These are phyloP conservation scores for Drosophila paranaensis DNA, from an alignment of 2,888 invertebrate genomes.

Conservation along the genomic window DNA sequence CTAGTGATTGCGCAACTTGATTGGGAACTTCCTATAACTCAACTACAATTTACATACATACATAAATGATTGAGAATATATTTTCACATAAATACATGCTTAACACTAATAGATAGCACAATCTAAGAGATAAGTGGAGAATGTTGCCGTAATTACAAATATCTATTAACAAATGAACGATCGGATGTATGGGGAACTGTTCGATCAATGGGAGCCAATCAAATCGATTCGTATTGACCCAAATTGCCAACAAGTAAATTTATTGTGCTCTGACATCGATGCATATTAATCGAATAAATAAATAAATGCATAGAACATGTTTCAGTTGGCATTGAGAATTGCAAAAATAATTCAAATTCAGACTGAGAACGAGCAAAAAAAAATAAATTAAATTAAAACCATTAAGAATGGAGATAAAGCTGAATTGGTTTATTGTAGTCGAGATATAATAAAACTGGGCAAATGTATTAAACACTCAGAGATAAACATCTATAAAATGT, in stretches of 20 bases:
- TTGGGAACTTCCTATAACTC: conserved; percentile 32
- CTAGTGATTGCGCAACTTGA: conserved; percentile 24
- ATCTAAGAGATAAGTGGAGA: conserved; percentile 19
- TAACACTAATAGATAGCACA: conserved; percentile 20
- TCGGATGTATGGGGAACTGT: not conserved
- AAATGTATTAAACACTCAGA: not conserved
- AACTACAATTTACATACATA: conserved; percentile 7
- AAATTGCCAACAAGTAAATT: conserved; percentile 51
- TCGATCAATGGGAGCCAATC: conserved; percentile 26
- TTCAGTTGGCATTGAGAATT: conserved; percentile 31
- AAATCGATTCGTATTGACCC: conserved; percentile 51
- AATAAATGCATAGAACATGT: conserved; percentile 45
- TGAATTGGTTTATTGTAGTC: not conserved
- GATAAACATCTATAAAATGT: not conserved
- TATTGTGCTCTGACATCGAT: conserved; percentile 35
- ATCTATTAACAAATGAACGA: conserved; percentile 10
- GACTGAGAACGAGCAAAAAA: not conserved
- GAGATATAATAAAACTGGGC: not conserved
- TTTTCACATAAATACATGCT: conserved; percentile 14
- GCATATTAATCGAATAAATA: conserved; percentile 44
- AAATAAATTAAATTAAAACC: not conserved
- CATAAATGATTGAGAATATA: not conserved
- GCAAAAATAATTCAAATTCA: conserved; percentile 25
- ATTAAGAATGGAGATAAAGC: not conserved
- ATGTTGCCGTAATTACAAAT: conserved; percentile 11